phyloP scores from a whole-genome alignment of 2,888 invertebrate genomes.

The Biston betularia region DNA sequence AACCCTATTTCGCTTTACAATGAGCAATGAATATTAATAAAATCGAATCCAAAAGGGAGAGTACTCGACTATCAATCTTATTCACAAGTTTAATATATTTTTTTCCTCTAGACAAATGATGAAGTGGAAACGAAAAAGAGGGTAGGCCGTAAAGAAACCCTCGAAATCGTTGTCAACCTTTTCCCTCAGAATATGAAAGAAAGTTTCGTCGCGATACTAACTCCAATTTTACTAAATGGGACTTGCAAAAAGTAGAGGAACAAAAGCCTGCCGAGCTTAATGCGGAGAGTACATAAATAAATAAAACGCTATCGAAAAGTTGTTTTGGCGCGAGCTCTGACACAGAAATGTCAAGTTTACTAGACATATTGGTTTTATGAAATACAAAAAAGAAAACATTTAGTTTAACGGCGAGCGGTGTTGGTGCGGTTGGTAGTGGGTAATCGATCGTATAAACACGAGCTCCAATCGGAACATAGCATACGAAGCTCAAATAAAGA shows the following conservation, averaged over 20 bases:
- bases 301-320: slow-evolving; percentile 8
- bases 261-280: slow-evolving; percentile 17
- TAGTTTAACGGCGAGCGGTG: slow-evolving; percentile 19
- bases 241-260: slow-evolving; percentile 28
- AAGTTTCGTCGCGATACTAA: slow-evolving; percentile 43
- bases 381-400: slow-evolving; percentile 1
- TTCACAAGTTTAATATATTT: slow-evolving; percentile 55
- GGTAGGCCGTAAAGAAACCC: slow-evolving; percentile 48
- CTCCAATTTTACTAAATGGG: slow-evolving; percentile 45
- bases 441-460: slow-evolving; percentile 75
- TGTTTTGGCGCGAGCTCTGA: background rate
- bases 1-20: slow-evolving; percentile 71
- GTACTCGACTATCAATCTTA: slow-evolving; percentile 63
- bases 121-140: slow-evolving; percentile 53
- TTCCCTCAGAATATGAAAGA: slow-evolving; percentile 45
- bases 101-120: slow-evolving; percentile 60
- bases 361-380: slow-evolving; percentile 1
- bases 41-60: slow-evolving; percentile 55
- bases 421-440: slow-evolving; percentile 24
- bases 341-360: background rate
- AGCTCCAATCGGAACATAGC: slow-evolving; percentile 71
- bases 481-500: slow-evolving; percentile 80
- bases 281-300: slow-evolving; percentile 5
- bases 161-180: slow-evolving; percentile 48
- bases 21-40: slow-evolving; percentile 81